phyloP scores from a whole-genome alignment of 2,797 vertebrate species.

The Chelmon rostratus region DNA sequence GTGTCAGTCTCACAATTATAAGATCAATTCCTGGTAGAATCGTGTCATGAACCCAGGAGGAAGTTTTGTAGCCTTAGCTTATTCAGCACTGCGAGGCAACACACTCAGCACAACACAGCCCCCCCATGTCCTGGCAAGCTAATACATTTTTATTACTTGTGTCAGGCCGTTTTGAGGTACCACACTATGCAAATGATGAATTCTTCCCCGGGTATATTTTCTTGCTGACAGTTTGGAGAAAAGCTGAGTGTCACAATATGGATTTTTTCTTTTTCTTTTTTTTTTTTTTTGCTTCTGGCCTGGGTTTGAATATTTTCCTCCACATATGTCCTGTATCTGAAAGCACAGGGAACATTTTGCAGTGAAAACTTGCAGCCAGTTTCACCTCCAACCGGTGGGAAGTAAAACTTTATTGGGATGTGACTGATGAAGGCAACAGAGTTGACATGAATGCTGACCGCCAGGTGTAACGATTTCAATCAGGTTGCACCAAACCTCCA shows the following conservation, averaged over 20 bases:
- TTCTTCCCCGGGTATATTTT: constrained; percentile 78
- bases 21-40: constrained; percentile 72
- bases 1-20: constrained; percentile 74
- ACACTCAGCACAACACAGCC: constrained; percentile 79
- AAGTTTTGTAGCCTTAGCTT: constrained; percentile 75
- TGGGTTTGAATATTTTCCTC: constrained; percentile 52
- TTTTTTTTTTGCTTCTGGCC: constrained; percentile 61
- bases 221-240: constrained; percentile 81
- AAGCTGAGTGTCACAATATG: constrained; percentile 81
- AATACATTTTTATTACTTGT: constrained; percentile 86
- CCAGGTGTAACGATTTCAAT: constrained; percentile 30
- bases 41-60: constrained; percentile 68
- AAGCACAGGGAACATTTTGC: constrained; percentile 46
- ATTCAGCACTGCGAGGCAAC: constrained; percentile 79
- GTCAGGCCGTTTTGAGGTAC: constrained; percentile 80
- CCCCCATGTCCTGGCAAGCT: constrained; percentile 73
- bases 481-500: not conserved
- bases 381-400: constrained; percentile 19
- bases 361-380: constrained; percentile 34
- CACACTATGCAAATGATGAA: constrained; percentile 83
- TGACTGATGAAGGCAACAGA: not conserved
- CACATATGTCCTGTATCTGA: constrained; percentile 44
- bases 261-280: constrained; percentile 70
- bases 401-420: constrained; percentile 44
- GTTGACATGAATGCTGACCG: constrained; percentile 7